phyloP scores from a whole-genome alignment of 1,140 invertebrate species.

The Diuraphis noxia region DNA sequence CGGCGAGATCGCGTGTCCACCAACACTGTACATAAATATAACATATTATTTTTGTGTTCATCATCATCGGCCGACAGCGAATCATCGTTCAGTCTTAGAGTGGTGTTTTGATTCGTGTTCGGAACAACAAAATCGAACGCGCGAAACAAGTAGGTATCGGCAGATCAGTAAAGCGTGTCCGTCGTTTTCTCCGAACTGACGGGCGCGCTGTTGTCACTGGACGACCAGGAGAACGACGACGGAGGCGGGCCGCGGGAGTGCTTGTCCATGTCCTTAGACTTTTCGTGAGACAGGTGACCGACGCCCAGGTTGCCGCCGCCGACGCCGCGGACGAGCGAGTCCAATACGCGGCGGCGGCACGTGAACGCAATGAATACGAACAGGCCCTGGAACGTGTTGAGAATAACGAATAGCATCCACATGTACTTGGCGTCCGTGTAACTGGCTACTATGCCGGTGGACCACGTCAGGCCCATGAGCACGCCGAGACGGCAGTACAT shows the following conservation, averaged over 20 bases:
- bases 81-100: conserved; percentile 17
- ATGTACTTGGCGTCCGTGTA: conserved; percentile 61
- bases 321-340: conserved; percentile 56
- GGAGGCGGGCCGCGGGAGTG: conserved; percentile 54
- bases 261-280: neutral
- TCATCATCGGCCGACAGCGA: neutral
- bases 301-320: neutral
- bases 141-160: neutral
- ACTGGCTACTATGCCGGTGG: conserved; percentile 63
- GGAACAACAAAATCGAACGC: neutral
- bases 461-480: conserved; percentile 66
- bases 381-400: conserved; percentile 66
- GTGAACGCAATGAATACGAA: conserved; percentile 68
- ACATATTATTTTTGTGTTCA: neutral
- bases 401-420: conserved; percentile 64
- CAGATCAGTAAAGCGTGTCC: conserved; percentile 3
- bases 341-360: conserved; percentile 61
- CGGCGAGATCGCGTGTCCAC: neutral
- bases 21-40: too few species aligned
- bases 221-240: conserved; percentile 58
- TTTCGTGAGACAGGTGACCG: neutral
- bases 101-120: conserved; percentile 16
- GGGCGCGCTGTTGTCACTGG: conserved; percentile 41
- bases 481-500: conserved; percentile 66
- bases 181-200: conserved; percentile 51